Conservation (phyloP, 2,113 vertebrate genomes). For the Syngnathoides biaculeatus region DNA sequence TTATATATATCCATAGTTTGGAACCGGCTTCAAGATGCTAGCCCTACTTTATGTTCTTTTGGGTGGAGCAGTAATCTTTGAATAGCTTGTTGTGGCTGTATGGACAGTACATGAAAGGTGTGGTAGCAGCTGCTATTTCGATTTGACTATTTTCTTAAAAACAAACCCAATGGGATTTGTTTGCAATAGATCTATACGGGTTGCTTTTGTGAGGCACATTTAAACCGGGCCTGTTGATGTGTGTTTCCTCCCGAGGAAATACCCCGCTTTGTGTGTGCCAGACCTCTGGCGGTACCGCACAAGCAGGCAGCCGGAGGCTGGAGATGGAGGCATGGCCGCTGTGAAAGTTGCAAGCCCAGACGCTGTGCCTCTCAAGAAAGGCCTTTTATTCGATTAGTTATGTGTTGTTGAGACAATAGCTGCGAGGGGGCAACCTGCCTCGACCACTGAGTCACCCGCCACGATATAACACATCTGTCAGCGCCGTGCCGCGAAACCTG, state of each 20-base stretch:
- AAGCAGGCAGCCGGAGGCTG: constrained; percentile 18
- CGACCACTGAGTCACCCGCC: constrained; percentile 42
- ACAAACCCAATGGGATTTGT: constrained; percentile 33
- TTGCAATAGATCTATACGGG: constrained; percentile 44
- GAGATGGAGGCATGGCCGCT: constrained; percentile 23
- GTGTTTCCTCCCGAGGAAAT: constrained; percentile 43
- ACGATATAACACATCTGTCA: constrained; percentile 64
- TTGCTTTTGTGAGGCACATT: constrained; percentile 29
- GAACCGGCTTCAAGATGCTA: constrained; percentile 5
- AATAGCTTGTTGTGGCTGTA: constrained; percentile 29
- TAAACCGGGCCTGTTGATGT: constrained; percentile 25
- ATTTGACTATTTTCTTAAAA: constrained; percentile 36
- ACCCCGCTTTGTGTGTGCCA: constrained; percentile 22
- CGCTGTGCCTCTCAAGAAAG: constrained; percentile 38
- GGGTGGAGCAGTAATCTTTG: constrained; percentile 28
- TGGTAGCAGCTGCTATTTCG: background rate
- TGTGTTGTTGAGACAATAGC: constrained; percentile 57
- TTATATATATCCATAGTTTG: constrained; percentile 20
- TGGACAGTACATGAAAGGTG: constrained; percentile 13
- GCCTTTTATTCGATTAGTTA: constrained; percentile 35
- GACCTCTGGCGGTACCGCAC: constrained; percentile 25
- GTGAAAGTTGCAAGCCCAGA: constrained; percentile 35
- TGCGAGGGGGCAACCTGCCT: constrained; percentile 39
- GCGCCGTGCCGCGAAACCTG: constrained; percentile 39
- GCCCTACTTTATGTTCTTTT: constrained; percentile 11